These are phyloP conservation scores for Sardina pilchardus DNA, from an alignment of 2,113 vertebrate species.

Conservation along the genomic window DNA sequence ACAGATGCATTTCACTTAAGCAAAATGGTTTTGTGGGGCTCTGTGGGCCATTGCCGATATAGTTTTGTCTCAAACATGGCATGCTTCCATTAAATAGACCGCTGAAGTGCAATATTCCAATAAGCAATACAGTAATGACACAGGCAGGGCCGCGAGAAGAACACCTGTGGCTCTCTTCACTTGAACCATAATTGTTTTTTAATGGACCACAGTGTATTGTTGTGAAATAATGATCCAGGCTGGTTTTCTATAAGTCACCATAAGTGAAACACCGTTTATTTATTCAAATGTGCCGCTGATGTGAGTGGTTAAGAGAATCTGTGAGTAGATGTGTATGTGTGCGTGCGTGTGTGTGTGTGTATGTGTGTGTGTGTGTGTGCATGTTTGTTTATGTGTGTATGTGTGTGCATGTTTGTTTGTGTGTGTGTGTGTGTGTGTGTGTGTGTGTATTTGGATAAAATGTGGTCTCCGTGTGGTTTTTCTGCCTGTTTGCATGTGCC, in stretches of 20 bases:
- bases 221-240: no score
- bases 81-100: not conserved
- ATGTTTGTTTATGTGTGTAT: not conserved
- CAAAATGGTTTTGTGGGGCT: not conserved
- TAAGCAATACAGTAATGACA: not conserved
- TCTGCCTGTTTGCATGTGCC: not conserved
- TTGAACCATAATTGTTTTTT: not conserved
- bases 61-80: not conserved
- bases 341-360: not conserved
- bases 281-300: not conserved
- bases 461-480: no score
- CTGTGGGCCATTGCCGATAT: not conserved
- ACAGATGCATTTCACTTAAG: not conserved
- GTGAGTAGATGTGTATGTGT: not conserved
- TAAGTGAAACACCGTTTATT: no score
- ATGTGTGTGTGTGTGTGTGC: not conserved
- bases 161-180: not conserved
- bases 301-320: not conserved
- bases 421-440: not conserved
- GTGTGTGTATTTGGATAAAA: not conserved
- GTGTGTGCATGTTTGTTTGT: no score
- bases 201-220: not conserved
- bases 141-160: not conserved
- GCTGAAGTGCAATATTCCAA: no score
- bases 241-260: no score